These are phyloP conservation scores for Aphidoletes aphidimyza DNA, from an alignment of 2,888 invertebrate genomes.

Conservation along the genomic window DNA sequence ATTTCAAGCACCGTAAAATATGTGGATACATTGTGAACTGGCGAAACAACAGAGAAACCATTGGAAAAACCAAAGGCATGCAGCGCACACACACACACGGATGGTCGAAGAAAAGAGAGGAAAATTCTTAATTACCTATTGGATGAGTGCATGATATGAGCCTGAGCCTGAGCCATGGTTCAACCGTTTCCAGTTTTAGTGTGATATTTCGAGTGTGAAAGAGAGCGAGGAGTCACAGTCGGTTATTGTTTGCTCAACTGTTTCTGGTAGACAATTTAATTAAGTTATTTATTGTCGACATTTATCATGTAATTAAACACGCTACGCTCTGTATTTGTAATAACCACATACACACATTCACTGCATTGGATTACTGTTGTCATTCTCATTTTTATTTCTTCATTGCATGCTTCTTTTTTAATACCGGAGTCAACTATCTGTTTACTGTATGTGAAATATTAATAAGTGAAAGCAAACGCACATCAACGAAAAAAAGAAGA, in stretches of 20 bases:
- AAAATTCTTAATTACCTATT: slow-evolving; percentile 49
- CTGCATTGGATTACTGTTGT: background rate
- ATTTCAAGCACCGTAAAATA: background rate
- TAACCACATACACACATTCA: background rate
- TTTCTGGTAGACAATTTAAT: slow-evolving; percentile 56
- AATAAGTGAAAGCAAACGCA: slow-evolving; percentile 40
- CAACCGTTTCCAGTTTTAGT: too few species aligned
- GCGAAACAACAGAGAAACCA: background rate
- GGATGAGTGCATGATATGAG: background rate
- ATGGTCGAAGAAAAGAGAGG: background rate
- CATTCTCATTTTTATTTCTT: slow-evolving; percentile 42
- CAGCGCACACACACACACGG: background rate
- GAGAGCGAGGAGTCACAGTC: slow-evolving; percentile 41
- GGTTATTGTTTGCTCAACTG: slow-evolving; percentile 55
- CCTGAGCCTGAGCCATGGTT: background rate
- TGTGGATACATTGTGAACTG: slow-evolving; percentile 16
- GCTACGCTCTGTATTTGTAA: slow-evolving; percentile 47
- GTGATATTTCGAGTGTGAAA: too few species aligned
- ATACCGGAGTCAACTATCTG: background rate
- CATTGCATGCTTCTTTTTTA: slow-evolving; percentile 29
- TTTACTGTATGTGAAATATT: slow-evolving; percentile 37
- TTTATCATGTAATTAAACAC: slow-evolving; percentile 56
- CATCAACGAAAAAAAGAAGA: background rate
- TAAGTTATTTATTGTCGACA: slow-evolving; percentile 56
- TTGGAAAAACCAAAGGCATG: slow-evolving; percentile 40